Conservation (phyloP, 2,797 vertebrate species). For the Allobates femoralis region DNA sequence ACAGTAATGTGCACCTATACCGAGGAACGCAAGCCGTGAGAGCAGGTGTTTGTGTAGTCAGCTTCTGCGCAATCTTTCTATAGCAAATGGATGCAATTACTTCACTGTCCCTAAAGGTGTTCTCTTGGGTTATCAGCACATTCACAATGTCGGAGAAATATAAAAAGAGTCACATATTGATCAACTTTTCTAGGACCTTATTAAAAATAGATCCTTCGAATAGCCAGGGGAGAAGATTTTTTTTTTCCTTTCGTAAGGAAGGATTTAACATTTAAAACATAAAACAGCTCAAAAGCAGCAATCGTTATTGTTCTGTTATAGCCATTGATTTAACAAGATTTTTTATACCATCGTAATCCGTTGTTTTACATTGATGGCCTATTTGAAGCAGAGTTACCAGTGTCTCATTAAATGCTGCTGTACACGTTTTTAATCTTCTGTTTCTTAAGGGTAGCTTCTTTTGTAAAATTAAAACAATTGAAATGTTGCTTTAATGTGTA, state of each 20-base stretch:
- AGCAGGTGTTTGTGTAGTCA: constrained; percentile 65
- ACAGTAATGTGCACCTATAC: constrained; percentile 66
- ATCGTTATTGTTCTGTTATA: constrained; percentile 56
- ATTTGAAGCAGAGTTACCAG: constrained; percentile 25
- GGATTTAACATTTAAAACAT: constrained; percentile 62
- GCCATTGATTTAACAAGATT: constrained; percentile 62
- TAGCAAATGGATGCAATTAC: constrained; percentile 64
- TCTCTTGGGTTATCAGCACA: constrained; percentile 47
- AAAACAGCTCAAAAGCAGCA: constrained; percentile 58
- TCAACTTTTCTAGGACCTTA: constrained; percentile 60
- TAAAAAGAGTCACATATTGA: constrained; percentile 62
- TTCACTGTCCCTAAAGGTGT: constrained; percentile 54
- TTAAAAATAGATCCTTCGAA: constrained; percentile 62
- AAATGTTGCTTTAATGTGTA: neutral
- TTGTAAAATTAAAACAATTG: neutral
- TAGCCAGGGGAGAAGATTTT: constrained; percentile 47
- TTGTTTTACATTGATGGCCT: constrained; percentile 58
- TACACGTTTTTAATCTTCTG: neutral
- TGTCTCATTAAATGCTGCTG: constrained; percentile 42
- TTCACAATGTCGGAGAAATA: constrained; percentile 57
- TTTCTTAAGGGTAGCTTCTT: constrained; percentile 5
- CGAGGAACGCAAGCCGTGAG: constrained; percentile 60
- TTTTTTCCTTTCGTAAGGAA: constrained; percentile 48
- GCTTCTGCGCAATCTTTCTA: constrained; percentile 31
- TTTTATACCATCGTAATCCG: constrained; percentile 54